Evolutionary conservation across 1,140 invertebrate genomes (phyloP).

Genomic region (Anagrus nilaparvatae): DNA sequence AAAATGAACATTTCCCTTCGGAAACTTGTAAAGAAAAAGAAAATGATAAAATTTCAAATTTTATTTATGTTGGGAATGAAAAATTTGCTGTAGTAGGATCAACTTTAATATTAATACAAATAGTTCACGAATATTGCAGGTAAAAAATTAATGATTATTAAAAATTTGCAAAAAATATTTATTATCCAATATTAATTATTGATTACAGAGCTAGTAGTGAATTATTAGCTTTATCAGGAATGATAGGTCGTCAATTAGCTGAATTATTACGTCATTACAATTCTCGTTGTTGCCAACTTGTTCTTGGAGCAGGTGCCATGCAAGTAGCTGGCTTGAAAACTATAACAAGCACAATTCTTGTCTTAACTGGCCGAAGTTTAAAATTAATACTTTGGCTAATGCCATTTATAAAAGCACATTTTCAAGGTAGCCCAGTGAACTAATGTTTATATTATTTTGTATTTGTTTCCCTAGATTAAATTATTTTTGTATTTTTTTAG

Average conservation of each 20-base stretch:
- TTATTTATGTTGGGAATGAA: slow-evolving; percentile 65
- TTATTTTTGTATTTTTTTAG: slow-evolving; percentile 18
- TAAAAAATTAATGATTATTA: slow-evolving; percentile 32
- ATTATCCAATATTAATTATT: slow-evolving; percentile 3
- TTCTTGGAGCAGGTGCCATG: slow-evolving; percentile 90
- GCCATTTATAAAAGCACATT: slow-evolving; percentile 58
- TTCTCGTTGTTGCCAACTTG: slow-evolving; percentile 84
- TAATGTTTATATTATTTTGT: no score
- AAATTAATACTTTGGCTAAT: slow-evolving; percentile 70
- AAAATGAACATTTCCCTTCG: slow-evolving; percentile 41
- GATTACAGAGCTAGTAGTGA: slow-evolving; percentile 38
- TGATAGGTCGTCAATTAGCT: slow-evolving; percentile 68
- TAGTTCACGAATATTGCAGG: slow-evolving; percentile 84
- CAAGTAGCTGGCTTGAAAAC: slow-evolving; percentile 91
- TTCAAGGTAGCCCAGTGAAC: slow-evolving; percentile 39
- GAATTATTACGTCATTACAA: slow-evolving; percentile 87
- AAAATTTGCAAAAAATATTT: neutral
- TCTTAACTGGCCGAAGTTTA: slow-evolving; percentile 80
- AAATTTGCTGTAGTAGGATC: slow-evolving; percentile 78
- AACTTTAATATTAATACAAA: slow-evolving; percentile 74
- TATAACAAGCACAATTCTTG: slow-evolving; percentile 90
- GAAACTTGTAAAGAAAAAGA: slow-evolving; percentile 29
- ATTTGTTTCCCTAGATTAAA: neutral
- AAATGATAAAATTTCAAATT: slow-evolving; percentile 24
- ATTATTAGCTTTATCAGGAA: slow-evolving; percentile 52